Evolutionary conservation across 2,888 invertebrate genomes (phyloP).

Genomic region (Pammene fasciana): DNA sequence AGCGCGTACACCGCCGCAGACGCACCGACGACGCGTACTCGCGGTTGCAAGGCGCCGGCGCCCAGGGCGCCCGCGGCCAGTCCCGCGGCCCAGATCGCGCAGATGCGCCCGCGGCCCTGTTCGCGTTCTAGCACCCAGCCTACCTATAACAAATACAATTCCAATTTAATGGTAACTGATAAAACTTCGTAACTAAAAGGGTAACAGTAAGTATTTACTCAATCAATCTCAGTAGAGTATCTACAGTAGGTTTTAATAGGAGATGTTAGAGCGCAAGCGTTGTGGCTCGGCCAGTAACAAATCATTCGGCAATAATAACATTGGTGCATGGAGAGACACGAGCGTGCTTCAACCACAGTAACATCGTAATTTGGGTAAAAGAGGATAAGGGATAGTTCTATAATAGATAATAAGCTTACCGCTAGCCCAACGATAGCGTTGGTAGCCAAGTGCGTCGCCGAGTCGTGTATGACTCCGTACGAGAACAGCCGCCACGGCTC

Average conservation of each 20-base stretch:
- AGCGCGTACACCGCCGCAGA: constrained; percentile 96
- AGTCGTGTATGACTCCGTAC: constrained; percentile 91
- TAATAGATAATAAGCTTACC: constrained; percentile 54
- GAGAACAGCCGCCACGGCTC: constrained; percentile 91
- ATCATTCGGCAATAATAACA: too few species aligned
- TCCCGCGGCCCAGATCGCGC: constrained; percentile 88
- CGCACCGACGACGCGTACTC: constrained; percentile 91
- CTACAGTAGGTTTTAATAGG: too few species aligned
- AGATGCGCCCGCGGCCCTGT: constrained; percentile 89
- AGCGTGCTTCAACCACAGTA: too few species aligned
- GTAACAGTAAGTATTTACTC: too few species aligned
- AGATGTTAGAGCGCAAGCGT: too few species aligned
- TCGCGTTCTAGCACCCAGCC: constrained; percentile 85
- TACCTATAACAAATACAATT: constrained; percentile 57
- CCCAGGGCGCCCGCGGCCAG: constrained; percentile 90
- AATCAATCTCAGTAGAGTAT: too few species aligned
- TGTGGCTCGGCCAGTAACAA: too few species aligned
- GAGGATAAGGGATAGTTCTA: too few species aligned
- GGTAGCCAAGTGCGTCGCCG: constrained; percentile 88
- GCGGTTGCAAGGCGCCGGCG: constrained; percentile 88
- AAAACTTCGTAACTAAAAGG: too few species aligned
- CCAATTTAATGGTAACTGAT: too few species aligned
- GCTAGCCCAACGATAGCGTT: constrained; percentile 83
- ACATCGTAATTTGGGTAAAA: too few species aligned
- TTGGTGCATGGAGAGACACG: too few species aligned